Conservation (phyloP, 2,113 vertebrate genomes). For the Tachysurus vachellii region DNA sequence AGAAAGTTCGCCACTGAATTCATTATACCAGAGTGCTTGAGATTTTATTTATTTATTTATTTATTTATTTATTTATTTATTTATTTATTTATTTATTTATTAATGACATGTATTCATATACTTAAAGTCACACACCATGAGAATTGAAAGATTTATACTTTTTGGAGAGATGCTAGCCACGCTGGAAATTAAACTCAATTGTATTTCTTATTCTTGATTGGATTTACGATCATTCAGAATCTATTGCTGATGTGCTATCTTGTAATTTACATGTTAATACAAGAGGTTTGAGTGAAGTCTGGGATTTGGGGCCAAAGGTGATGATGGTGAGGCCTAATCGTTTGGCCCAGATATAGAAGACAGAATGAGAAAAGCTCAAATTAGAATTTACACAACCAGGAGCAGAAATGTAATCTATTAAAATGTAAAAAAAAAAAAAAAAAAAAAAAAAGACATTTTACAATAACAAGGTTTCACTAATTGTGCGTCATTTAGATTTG, state of each 20-base stretch:
- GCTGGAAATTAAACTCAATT: neutral
- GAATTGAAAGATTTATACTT: neutral
- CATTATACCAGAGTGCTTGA: neutral
- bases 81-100: neutral
- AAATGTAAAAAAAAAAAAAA: too few relatives aligned
- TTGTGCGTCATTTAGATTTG: neutral
- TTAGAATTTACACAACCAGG: neutral
- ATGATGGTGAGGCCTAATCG: slow-evolving; percentile 35
- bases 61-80: neutral
- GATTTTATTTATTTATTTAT: too few relatives aligned
- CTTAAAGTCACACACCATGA: neutral
- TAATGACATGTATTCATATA: neutral
- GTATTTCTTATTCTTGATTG: slow-evolving; percentile 1
- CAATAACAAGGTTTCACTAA: neutral
- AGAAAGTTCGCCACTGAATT: slow-evolving; percentile 6
- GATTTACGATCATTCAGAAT: neutral
- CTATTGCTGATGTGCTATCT: slow-evolving; percentile 7
- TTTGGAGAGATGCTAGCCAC: neutral
- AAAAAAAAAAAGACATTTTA: neutral
- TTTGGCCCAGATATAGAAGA: neutral
- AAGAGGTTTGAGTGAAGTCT: slow-evolving; percentile 27
- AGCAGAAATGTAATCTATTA: neutral
- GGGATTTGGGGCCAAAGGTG: slow-evolving; percentile 44
- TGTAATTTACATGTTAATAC: slow-evolving; percentile 30
- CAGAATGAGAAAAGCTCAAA: slow-evolving; percentile 2